These are phyloP conservation scores for Pelochelys cantorii DNA, from an alignment of 2,797 vertebrate species.

Conservation along the genomic window DNA sequence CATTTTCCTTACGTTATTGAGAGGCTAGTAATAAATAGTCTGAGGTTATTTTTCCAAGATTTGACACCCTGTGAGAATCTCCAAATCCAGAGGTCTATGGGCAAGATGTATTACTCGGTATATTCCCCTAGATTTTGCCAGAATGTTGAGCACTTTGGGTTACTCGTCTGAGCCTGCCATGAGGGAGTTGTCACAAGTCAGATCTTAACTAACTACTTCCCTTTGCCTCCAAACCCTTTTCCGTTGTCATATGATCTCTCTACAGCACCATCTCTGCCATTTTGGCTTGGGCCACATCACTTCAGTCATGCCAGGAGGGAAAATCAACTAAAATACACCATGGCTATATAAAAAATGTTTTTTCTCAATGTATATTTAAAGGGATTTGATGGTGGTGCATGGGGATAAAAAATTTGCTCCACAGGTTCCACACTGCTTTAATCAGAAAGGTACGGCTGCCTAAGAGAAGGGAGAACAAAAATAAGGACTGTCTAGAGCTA, in stretches of 20 bases:
- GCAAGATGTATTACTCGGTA: not conserved
- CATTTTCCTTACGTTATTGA: not conserved
- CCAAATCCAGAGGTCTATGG: not conserved
- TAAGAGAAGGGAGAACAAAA: not conserved
- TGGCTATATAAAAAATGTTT: not conserved
- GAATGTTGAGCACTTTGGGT: not conserved
- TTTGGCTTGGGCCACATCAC: not conserved
- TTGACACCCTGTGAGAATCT: not conserved
- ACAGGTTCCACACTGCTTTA: not conserved
- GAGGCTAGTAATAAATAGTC: not conserved
- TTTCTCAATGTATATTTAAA: not conserved
- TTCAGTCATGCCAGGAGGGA: not conserved
- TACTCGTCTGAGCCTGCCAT: not conserved
- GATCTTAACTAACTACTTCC: not conserved
- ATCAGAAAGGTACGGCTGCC: not conserved
- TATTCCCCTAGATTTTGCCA: not conserved
- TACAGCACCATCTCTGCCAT: not conserved
- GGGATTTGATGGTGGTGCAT: not conserved
- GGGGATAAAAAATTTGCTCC: not conserved
- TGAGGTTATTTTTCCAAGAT: not conserved
- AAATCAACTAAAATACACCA: not conserved
- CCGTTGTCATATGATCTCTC: constrained; percentile 6
- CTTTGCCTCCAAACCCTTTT: not conserved
- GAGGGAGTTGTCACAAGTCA: not conserved
- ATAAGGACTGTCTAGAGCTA: not conserved